Base-by-base conservation (phyloP, 35 echinoderm and acorn worm genomes). In the Ophioderma brevispina region DNA sequence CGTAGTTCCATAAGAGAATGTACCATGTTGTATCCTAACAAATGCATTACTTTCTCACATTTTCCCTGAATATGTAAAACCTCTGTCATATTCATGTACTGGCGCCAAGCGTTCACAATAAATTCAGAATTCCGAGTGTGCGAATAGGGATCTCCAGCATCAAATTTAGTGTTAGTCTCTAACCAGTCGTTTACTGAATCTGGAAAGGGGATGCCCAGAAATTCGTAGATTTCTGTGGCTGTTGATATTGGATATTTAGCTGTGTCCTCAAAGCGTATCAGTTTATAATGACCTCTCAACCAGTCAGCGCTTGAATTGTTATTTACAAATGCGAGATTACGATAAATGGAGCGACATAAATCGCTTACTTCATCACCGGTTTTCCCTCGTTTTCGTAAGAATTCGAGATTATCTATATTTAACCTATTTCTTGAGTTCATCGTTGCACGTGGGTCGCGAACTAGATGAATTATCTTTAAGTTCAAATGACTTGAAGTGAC, bases 191-290 rank as follows among this genome's bases (percentile, higher is more conserved):
- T 88, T 8, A 97, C 89, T 23, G 87, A 43, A 36, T 77, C 25
- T 23, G 89, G 85, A 33, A 97, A 50, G 1, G 83, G 30, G 19
- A 82, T 38, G 36, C 89, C 95, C 0, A 97, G n/a, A 63, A 87
- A 88, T 23, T 81, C 21, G 55, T 94, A 97, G 33, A 97, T 91
- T 63, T 92, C 87, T 88, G 50, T 52, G 23, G 89, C 82, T 19
- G 85, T 23, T 46, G 94, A 50, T 31, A 88, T 34, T 13, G 95
- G 92, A 35, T 86, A 30, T 30, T 63, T 36, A 19, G 95, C 92
- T 25, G 93, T 75, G 52, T 97, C 95, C 42, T 97, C 95, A 82
- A 90, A 97, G 15, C 95, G 88, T 25, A 97, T 77, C 14, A 97
- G 13, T 46, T 88, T 89, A 36, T 94, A 85, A 49, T 77, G 86